Evolutionary conservation across 1,140 invertebrate genomes (phyloP), one percentile per base, ranked within the genome.

Genomic region (Oppia nitens): DNA sequence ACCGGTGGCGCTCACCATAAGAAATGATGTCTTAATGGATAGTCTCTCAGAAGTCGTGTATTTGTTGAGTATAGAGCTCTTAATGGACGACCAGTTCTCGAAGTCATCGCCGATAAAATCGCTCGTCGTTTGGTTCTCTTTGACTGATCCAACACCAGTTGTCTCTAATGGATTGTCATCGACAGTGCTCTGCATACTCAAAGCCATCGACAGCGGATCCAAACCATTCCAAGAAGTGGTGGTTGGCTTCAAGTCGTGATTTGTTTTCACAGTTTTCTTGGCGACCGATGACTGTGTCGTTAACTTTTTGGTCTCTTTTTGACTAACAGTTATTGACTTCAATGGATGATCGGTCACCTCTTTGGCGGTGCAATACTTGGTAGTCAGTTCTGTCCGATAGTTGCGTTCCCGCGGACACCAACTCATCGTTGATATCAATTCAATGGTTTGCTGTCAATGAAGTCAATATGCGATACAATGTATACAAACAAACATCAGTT

Each of bases 21-120:
- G 71, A 69, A 87, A 92, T 72, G 86, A 91, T 25, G 87, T 88
- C 9, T 85, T 79, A 64, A 93, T 87, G 4, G 86, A 85, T 49
- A 93, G 71, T 70, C 89, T 92, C 71, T 92, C 87, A 26, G 84
- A 86, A 52, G 90, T 95, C 45, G 87, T 93, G 65, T 85, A 94
- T 72, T 86, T 87, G 61, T 78, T 83, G 3, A 95, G 73, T 67
- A 95, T 91, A 4, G 72, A 72, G 61, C 75, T 68, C 65, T 83
- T 80, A 63, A 83, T 81, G 3, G 74, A 68, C 64, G 73, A 76
- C 89, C 89, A 94, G 50, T 81, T 77, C 66, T 88, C 81, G 62
- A 81, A 75, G 50, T 76, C 75, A 55, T 80, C 76, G 29, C 74
- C 71, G 2, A 66, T 47, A 23, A 66, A 62, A 55, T 66, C 69